Evolutionary conservation across 2,113 vertebrate species (phyloP), one percentile per base, ranked within the genome.

Genomic region (Panthera leo): DNA sequence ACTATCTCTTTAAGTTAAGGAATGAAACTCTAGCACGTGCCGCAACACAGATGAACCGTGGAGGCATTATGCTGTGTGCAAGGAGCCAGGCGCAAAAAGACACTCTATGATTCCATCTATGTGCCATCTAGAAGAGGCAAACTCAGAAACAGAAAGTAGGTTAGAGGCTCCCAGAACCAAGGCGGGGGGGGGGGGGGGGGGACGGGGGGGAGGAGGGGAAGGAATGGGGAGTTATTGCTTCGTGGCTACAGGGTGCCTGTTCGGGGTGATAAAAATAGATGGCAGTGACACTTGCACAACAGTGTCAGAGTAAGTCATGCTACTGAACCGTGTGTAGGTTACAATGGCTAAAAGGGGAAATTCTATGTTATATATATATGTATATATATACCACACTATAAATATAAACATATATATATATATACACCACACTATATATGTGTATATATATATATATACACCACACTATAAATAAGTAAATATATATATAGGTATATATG

Each of bases 131-230:
- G 12, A 68, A 18, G 3, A 12, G 48, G 31, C 34, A 70, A 73
- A 88, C 31, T 18, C 73, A 21, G 61, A 95, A 55, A 89, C 34
- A 51, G 73, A 79, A 92, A 27, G 36, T 5, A 73, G 11, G 19
- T 31, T 4, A 68, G 36, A 51, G 21, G 51, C 51, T 36, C 1
- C 5, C 0, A 7, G 21, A 34, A 34, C 10, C 9, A 45, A 53
- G 25, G 14, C 0, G 2, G 8, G 11, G 4, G 0, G 2, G 5
- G 11, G 34, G 1, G 3, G 39, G 48, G 16, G 53, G 39, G 48
- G 16, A 15, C 5, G 4, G 19, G 21, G 58, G 58, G 42, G 68
- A 79, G 5, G 21, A 9, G 58, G 58, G n/a, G 68, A 79, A 48
- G 11, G 21, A 8, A 67, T 45, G 19, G 5, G 7, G 29, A 42